Conservation (phyloP, 2,797 vertebrate species). For the Mallotus villosus region DNA sequence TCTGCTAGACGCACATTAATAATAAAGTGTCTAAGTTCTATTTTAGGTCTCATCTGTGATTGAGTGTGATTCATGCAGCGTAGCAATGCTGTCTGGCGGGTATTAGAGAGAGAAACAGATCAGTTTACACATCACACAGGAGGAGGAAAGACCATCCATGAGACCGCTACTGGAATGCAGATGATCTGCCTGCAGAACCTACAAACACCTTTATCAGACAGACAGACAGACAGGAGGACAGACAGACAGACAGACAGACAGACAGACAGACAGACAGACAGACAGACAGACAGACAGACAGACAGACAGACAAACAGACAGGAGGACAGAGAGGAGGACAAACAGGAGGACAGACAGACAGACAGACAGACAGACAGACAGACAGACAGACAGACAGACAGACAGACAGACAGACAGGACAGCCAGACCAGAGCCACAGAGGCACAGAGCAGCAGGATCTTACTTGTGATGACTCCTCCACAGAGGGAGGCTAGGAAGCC, state of each 20-base stretch:
- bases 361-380: background rate
- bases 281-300: background rate
- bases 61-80: conserved; percentile 38
- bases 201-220: background rate
- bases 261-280: background rate
- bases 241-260: background rate
- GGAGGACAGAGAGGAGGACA: conserved; percentile 1
- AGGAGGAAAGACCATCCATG: background rate
- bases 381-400: background rate
- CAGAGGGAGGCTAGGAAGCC: conserved; percentile 93
- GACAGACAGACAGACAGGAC: background rate
- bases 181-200: no score
- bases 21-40: conserved; percentile 53
- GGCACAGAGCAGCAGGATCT: conserved; percentile 60
- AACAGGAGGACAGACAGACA: background rate
- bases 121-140: conserved; percentile 24
- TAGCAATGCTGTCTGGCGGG: background rate
- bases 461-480: conserved; percentile 96
- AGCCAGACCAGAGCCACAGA: background rate
- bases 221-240: background rate
- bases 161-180: background rate
- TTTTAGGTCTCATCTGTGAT: conserved; percentile 37
- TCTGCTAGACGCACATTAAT: conserved; percentile 51
- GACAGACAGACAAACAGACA: background rate
- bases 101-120: conserved; percentile 9